Conservation (phyloP, 2,888 invertebrate species). For the Deroplatys truncata region DNA sequence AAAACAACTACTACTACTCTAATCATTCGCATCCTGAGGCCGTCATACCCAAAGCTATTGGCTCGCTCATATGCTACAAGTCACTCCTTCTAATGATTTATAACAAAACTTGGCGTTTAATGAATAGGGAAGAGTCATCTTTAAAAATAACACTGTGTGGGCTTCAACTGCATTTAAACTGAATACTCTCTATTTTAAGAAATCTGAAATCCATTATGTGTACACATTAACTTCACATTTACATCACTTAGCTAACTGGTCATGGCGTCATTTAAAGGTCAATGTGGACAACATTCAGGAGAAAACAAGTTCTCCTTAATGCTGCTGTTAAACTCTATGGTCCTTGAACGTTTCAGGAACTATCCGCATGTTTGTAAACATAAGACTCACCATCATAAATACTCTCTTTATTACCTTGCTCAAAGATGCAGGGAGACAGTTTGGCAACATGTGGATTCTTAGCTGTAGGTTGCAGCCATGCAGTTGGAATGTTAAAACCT, state of each 20-base stretch:
- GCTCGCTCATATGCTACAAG: no score
- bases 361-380: neutral
- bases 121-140: no score
- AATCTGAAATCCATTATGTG: no score
- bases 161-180: no score
- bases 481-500: neutral
- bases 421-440: neutral
- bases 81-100: no score
- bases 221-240: neutral
- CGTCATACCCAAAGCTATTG: no score
- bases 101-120: no score
- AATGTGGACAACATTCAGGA: neutral
- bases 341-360: neutral
- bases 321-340: neutral
- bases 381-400: neutral
- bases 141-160: no score
- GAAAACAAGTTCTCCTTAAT: neutral
- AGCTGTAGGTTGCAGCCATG: neutral
- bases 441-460: neutral
- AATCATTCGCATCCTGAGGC: no score
- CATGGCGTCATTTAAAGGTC: neutral
- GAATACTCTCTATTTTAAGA: no score
- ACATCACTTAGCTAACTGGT: neutral
- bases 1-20: no score
- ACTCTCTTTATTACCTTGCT: neutral